Percentiles rank a stretch among this genome's conserved stretches.
These are phyloP conservation scores for Myotis lucifugus DNA, from an alignment of 2,113 vertebrate species.

Conservation along the genomic window DNA sequence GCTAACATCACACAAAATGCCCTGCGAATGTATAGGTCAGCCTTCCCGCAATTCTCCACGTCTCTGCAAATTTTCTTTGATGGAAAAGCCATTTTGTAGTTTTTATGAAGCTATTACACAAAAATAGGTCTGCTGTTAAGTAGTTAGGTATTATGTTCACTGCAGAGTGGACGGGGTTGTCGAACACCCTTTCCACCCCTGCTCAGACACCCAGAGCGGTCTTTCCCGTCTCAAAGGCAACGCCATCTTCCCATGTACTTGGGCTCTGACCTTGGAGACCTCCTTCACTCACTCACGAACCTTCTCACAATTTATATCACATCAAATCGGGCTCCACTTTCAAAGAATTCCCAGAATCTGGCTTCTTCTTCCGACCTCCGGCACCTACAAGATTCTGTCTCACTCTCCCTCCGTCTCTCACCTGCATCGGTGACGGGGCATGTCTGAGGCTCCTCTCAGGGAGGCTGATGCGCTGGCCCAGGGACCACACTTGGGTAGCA, in stretches of 20 bases:
- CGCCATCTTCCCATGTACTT: neutral
- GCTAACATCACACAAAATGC: conserved; percentile 27
- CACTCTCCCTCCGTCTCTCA: neutral
- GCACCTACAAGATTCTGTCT: neutral
- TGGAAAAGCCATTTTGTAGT: conserved; percentile 44
- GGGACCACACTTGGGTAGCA: neutral
- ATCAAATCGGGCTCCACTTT: neutral
- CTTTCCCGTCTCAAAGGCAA: neutral
- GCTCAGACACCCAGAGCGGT: neutral
- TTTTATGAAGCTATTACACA: conserved; percentile 33
- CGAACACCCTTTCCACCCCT: neutral
- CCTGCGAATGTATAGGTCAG: neutral
- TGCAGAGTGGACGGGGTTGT: neutral
- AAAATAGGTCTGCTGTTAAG: neutral
- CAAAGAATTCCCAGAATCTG: neutral
- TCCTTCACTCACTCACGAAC: neutral
- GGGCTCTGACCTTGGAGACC: neutral
- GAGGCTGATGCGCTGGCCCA: neutral
- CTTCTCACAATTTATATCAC: neutral
- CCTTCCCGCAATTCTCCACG: neutral
- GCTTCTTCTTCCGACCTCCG: neutral
- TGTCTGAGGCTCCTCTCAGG: neutral
- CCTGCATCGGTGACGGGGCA: neutral
- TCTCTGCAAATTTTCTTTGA: conserved; percentile 43
- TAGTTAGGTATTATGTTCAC: neutral